Evolutionary conservation across 1,140 invertebrate genomes (phyloP), one percentile per base, ranked within the genome.

Genomic region (Lycorma delicatula): DNA sequence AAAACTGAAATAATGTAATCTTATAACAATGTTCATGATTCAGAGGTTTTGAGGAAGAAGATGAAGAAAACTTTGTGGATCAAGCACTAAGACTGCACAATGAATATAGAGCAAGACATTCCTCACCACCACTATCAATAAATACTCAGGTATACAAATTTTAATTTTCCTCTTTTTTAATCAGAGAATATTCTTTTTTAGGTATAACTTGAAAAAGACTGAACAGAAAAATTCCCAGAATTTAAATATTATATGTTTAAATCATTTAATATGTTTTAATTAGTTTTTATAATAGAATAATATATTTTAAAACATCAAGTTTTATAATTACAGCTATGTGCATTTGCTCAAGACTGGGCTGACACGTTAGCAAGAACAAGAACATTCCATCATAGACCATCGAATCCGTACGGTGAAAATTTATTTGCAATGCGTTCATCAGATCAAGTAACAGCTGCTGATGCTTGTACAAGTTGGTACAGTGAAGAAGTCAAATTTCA

Each of bases 391-490:
- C 82, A 85, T 64, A 76, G 81, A 67, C 68, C 83, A 72, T 70
- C 81, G 71, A 72, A 75, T 71, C 66, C 81, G 64, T 77, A 82
- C 68, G 78, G 81, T 56, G 74, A 84, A 66, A 84, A 84, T 70
- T 76, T 81, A 55, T 88, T 85, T 65, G 81, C 79, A 36, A 79
- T 77, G 61, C 82, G 76, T 68, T 80, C 76, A 60, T 79, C 77
- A 54, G 81, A 86, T 67, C 79, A 78, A 2, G 80, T 81, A n/a
- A 77, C 75, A 54, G 78, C 82, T 3, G 75, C 76, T 59, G 81
- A 85, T 62, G 82, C 82, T 26, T 71, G 83, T 18, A 79, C 81
- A 7, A 81, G 80, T 68, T 86, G 84, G 84, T 86, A 85, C 64
- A 79, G 77, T 44, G 83, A 85, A 70, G 78, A 77, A 77, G 79